These are phyloP conservation scores for Tortricodes alternella DNA, from an alignment of 2,888 invertebrate genomes.

Conservation along the genomic window DNA sequence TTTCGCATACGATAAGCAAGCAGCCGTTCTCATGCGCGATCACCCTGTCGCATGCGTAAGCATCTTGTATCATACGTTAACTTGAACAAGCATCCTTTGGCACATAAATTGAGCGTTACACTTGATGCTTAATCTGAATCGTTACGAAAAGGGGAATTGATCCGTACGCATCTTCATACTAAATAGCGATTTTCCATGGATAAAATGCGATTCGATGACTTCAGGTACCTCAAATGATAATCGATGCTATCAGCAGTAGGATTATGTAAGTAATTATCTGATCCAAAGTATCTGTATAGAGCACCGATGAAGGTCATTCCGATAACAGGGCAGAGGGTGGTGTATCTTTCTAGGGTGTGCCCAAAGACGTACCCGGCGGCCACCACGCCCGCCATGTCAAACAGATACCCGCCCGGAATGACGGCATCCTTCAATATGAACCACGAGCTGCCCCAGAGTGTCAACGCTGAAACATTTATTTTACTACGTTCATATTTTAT, in stretches of 20 bases:
- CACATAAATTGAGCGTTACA: no score
- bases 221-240: conserved; percentile 70
- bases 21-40: no score
- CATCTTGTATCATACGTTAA: no score
- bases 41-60: no score
- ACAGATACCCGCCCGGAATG: conserved; percentile 59
- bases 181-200: no score
- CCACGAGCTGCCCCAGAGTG: conserved; percentile 68
- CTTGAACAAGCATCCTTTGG: no score
- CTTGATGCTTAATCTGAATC: no score
- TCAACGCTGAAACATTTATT: conserved; percentile 54
- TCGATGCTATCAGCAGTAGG: conserved; percentile 62
- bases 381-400: conserved; percentile 63
- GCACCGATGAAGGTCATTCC: conserved; percentile 74
- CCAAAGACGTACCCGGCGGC: conserved; percentile 65
- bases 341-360: conserved; percentile 69
- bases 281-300: conserved; percentile 62
- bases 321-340: conserved; percentile 66
- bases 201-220: background rate
- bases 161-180: no score
- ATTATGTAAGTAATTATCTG: conserved; percentile 59
- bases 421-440: conserved; percentile 60
- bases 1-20: no score
- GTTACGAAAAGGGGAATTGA: no score
- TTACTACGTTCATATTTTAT: conserved; percentile 2